Evolutionary conservation across 2,888 invertebrate species (phyloP).

Genomic region (Lissocephala sabroskyi): DNA sequence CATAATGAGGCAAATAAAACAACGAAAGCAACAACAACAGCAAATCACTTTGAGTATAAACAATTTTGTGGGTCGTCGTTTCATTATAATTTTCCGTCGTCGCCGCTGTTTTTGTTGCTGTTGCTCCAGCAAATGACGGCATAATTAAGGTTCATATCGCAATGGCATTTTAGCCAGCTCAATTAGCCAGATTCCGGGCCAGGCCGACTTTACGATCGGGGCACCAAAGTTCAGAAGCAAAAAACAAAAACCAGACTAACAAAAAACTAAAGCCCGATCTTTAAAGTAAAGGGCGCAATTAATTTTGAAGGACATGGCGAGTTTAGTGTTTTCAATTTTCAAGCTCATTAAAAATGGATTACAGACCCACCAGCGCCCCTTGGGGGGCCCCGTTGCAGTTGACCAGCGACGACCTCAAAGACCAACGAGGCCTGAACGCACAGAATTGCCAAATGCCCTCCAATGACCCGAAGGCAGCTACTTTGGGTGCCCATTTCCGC

Average conservation of each 20-base stretch:
- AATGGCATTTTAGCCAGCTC: slow-evolving; percentile 47
- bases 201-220: too few species aligned
- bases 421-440: not conserved
- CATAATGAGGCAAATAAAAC: not conserved
- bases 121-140: slow-evolving; percentile 35
- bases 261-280: not conserved
- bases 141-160: slow-evolving; percentile 28
- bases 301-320: slow-evolving; percentile 27
- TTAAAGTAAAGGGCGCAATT: slow-evolving; percentile 8
- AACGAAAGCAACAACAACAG: slow-evolving; percentile 7
- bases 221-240: too few species aligned
- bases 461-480: not conserved
- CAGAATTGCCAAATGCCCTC: too few species aligned
- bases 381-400: not conserved
- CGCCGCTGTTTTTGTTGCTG: slow-evolving; percentile 4
- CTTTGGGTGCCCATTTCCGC: not conserved
- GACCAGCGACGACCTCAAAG: not conserved
- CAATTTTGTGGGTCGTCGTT: slow-evolving; percentile 30
- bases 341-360: slow-evolving; percentile 4
- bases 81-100: slow-evolving; percentile 17
- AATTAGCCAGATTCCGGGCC: too few species aligned
- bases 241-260: not conserved
- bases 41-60: too few species aligned
- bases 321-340: slow-evolving; percentile 2
- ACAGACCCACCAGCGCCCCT: not conserved